Percentiles rank a stretch among this genome's conserved stretches.
phyloP scores from a whole-genome alignment of 2,797 vertebrate species.

The Lycodopsis pacificus region DNA sequence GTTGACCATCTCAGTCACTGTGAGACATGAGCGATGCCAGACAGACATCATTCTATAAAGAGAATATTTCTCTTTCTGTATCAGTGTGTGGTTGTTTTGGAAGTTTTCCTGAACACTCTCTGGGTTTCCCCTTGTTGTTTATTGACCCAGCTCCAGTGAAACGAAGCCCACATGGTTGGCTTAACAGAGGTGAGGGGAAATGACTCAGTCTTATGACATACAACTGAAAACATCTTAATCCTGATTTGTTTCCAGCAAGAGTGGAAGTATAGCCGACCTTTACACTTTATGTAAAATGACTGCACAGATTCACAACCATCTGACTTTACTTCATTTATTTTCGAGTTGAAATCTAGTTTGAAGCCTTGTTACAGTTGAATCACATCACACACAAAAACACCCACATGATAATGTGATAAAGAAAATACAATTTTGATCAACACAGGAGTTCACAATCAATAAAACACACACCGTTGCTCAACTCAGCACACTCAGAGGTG shows the following conservation, averaged over 20 bases:
- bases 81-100: neutral
- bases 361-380: neutral
- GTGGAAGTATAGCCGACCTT: neutral
- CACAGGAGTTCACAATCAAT: neutral
- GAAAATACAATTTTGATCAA: neutral
- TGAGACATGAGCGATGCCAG: neutral
- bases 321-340: neutral
- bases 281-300: neutral
- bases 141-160: neutral
- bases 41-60: no score
- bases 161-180: slow-evolving; percentile 20
- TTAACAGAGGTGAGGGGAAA: neutral
- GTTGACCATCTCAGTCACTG: neutral
- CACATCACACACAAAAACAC: neutral
- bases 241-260: slow-evolving; percentile 6
- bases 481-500: neutral
- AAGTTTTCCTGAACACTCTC: neutral
- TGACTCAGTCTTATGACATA: slow-evolving; percentile 49
- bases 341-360: neutral
- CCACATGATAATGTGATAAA: neutral
- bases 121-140: neutral
- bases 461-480: neutral
- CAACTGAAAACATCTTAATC: slow-evolving; percentile 43
- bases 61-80: neutral
- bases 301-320: neutral